Conservation (phyloP, 2,888 invertebrate genomes). For the Lumbricus terrestris region DNA sequence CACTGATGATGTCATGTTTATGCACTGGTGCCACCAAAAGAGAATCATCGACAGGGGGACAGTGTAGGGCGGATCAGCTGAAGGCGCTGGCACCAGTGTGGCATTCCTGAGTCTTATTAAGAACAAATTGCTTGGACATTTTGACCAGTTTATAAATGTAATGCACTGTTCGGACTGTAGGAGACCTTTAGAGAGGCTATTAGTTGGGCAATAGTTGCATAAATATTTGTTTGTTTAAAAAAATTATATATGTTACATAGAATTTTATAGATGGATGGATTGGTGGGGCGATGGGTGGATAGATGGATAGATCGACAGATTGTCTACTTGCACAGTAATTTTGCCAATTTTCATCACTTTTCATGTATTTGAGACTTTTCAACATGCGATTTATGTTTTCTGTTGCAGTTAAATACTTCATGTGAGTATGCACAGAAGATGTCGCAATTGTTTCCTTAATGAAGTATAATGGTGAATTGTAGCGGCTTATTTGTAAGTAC, state of each 20-base stretch:
- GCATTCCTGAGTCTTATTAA: background rate
- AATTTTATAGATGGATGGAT: no score
- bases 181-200: background rate
- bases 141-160: background rate
- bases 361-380: background rate
- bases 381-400: background rate
- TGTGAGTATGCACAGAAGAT: slow-evolving; percentile 48
- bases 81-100: background rate
- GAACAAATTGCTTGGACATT: background rate
- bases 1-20: background rate
- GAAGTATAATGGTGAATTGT: background rate
- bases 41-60: background rate
- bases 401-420: slow-evolving; percentile 57
- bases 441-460: background rate
- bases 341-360: background rate
- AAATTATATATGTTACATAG: no score
- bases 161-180: no score
- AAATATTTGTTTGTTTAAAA: background rate
- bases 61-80: background rate
- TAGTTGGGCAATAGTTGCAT: background rate
- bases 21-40: background rate
- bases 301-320: no score
- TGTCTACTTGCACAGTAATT: background rate
- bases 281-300: no score
- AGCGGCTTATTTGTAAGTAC: background rate